phyloP scores from a whole-genome alignment of 1,140 invertebrate species.

The Psix sp. region DNA sequence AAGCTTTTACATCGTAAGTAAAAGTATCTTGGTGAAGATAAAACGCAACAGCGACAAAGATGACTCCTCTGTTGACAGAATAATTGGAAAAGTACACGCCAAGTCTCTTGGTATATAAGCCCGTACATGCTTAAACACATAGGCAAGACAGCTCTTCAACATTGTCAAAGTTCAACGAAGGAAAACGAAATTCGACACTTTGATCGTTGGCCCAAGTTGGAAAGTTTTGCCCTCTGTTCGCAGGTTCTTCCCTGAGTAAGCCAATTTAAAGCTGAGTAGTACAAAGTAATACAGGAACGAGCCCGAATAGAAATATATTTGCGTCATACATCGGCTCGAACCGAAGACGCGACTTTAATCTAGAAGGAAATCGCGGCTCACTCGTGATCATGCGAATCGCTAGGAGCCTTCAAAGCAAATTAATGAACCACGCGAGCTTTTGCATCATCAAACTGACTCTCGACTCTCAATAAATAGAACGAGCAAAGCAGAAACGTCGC shows the following conservation, averaged over 20 bases:
- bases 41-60: slow-evolving; percentile 9
- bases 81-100: slow-evolving; percentile 42
- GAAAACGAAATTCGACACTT: slow-evolving; percentile 57
- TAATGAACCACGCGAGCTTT: slow-evolving; percentile 54
- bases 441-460: slow-evolving; percentile 36
- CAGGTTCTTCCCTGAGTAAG: slow-evolving; percentile 47
- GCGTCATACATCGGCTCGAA: slow-evolving; percentile 23
- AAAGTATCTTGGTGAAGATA: neutral
- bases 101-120: slow-evolving; percentile 16
- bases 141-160: slow-evolving; percentile 14
- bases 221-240: slow-evolving; percentile 34
- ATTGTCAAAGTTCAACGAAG: slow-evolving; percentile 48
- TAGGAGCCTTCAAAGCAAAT: slow-evolving; percentile 51
- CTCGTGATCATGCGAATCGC: slow-evolving; percentile 44
- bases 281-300: slow-evolving; percentile 53
- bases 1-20: neutral
- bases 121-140: slow-evolving; percentile 24
- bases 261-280: slow-evolving; percentile 56
- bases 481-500: neutral
- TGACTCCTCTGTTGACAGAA: slow-evolving; percentile 25
- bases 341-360: slow-evolving; percentile 32
- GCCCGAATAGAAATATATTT: slow-evolving; percentile 47
- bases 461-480: slow-evolving; percentile 10
- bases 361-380: slow-evolving; percentile 42
- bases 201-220: slow-evolving; percentile 51